Evolutionary conservation across 2,797 vertebrate genomes (phyloP), one percentile per base, ranked within the genome.

Genomic region (Galago senegalensis): DNA sequence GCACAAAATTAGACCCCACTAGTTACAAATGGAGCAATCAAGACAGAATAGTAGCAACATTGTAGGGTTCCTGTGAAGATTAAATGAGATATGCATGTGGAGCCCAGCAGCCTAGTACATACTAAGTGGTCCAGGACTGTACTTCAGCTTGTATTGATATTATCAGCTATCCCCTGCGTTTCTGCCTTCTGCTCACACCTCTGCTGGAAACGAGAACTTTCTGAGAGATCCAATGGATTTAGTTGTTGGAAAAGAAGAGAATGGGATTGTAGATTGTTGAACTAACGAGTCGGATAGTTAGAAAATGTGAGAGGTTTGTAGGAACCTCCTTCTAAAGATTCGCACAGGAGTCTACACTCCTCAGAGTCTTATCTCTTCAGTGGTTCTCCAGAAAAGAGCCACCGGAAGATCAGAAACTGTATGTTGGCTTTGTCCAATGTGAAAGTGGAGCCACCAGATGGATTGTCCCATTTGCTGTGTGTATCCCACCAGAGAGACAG

Each of bases 11-110:
- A 46, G 10, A 75, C 16, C 37, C n/a, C 18, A 80, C 27, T 40
- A 46, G 14, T 96, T 95, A 70, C 10, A 95, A 13, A 83, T 49
- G 61, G 20, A 60, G 25, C 84, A 81, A 81, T 34, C 14, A 82
- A 95, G 49, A 56, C 25, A 53, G 20, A 77, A 72, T 49, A 63
- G 23, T 25, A 73, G 31, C 56, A 77, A 14, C 31, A 63, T 53
- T 46, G n/a, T 23, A 65, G 43, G 20, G 20, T n/a, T n/a, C 4
- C 67, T 77, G 10, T 85, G n/a, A 91, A 67, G 43, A 70, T 84
- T 87, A 84, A 72, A 23, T 40, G 46, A 91, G 18, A 20, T n/a
- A 18, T 10, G 6, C 9, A 3, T 16, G 2, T 2, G 21, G 27
- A 56, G 21, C 23, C n/a, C 31, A 27, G 67, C 4, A 58, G 25